Percentiles rank a stretch among this genome's conserved stretches.
These are phyloP conservation scores for Eulimnadia texana DNA, from an alignment of 1,140 invertebrate genomes.

Conservation along the genomic window DNA sequence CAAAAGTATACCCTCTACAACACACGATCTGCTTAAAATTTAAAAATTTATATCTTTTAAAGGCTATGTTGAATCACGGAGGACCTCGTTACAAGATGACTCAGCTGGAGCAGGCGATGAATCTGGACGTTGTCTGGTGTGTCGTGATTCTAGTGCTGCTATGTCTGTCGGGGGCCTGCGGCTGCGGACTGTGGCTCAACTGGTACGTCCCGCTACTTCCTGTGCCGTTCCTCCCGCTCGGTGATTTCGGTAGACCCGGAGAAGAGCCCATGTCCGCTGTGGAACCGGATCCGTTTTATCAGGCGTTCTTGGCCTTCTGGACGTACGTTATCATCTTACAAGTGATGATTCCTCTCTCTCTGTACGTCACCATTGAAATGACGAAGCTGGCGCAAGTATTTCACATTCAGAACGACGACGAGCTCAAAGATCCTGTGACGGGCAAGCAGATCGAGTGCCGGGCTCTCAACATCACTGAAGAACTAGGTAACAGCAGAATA, in stretches of 20 bases:
- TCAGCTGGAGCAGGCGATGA: constrained; percentile 81
- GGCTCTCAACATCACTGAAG: constrained; percentile 92
- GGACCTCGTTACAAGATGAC: constrained; percentile 90
- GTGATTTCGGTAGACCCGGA: not conserved
- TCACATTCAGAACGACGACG: constrained; percentile 80
- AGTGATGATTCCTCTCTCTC: constrained; percentile 91
- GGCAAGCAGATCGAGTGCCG: constrained; percentile 84
- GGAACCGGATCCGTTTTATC: constrained; percentile 43
- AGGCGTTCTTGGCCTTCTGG: constrained; percentile 82
- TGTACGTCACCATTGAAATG: constrained; percentile 94
- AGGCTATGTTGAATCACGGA: constrained; percentile 94
- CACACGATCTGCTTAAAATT: not conserved
- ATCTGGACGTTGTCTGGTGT: constrained; percentile 91
- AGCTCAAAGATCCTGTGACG: constrained; percentile 65
- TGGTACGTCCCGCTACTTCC: constrained; percentile 32
- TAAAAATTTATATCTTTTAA: not conserved
- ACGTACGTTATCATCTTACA: constrained; percentile 90
- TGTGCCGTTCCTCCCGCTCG: constrained; percentile 42
- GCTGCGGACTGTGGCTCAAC: constrained; percentile 67
- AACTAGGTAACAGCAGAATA: constrained; percentile 66
- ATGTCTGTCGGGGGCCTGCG: constrained; percentile 78
- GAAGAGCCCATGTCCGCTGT: not conserved
- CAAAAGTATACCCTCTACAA: constrained; percentile 37
- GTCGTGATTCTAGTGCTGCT: constrained; percentile 80
- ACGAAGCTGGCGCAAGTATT: constrained; percentile 92